These are phyloP conservation scores for Ceratitis capitata DNA, from an alignment of 1,140 invertebrate species.

Conservation along the genomic window DNA sequence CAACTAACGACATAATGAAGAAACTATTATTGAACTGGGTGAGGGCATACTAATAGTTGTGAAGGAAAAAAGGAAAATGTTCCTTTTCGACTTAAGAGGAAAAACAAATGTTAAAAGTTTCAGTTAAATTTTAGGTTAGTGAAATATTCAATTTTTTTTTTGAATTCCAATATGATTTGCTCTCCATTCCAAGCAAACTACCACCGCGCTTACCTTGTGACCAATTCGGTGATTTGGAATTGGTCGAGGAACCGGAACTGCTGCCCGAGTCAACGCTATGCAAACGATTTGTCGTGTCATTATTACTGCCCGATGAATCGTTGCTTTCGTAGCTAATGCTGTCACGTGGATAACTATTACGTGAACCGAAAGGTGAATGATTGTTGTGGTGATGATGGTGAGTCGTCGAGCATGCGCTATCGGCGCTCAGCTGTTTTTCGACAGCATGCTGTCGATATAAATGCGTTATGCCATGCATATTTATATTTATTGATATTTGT, in stretches of 20 bases:
- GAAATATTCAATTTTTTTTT: too few relatives aligned
- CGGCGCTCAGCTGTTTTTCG: slow-evolving; percentile 60
- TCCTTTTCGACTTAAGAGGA: too few relatives aligned
- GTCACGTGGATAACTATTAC: slow-evolving; percentile 48
- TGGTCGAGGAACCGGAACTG: slow-evolving; percentile 51
- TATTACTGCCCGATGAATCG: neutral
- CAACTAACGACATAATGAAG: too few relatives aligned
- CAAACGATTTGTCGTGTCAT: slow-evolving; percentile 44
- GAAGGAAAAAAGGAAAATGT: too few relatives aligned
- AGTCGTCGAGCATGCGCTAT: slow-evolving; percentile 45
- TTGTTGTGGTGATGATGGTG: slow-evolving; percentile 10
- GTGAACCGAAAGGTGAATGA: slow-evolving; percentile 26
- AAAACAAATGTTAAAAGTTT: too few relatives aligned
- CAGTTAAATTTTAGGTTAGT: too few relatives aligned
- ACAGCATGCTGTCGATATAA: slow-evolving; percentile 63
- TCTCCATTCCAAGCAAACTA: neutral
- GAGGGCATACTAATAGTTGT: too few relatives aligned
- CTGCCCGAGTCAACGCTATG: slow-evolving; percentile 55
- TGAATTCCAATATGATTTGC: too few relatives aligned
- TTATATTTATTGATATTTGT: neutral
- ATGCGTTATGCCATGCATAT: slow-evolving; percentile 64
- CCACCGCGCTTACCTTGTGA: slow-evolving; percentile 48
- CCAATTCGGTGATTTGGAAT: slow-evolving; percentile 56
- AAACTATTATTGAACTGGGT: too few relatives aligned
- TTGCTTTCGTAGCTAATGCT: slow-evolving; percentile 46